Evolutionary conservation across 2,888 invertebrate species (phyloP), one percentile per base, ranked within the genome.

Genomic region (Blastobasis lacticolella): DNA sequence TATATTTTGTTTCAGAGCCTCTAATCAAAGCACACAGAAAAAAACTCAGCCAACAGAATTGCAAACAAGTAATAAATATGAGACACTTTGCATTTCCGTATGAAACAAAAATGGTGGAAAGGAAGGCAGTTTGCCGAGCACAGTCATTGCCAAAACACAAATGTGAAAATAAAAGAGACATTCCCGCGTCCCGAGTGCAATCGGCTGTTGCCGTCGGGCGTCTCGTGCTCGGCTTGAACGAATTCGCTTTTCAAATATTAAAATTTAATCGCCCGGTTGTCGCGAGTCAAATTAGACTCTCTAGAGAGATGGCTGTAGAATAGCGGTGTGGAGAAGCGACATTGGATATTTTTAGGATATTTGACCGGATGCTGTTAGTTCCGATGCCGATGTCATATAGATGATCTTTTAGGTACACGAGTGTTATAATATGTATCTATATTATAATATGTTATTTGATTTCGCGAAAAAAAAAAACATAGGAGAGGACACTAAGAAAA

Each of bases 231-330:
- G 23, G 23, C 80, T 77, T 76, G 73, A 71, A 69, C 73, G 67
- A 69, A 69, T 62, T 68, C 77, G 76, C 81, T 85, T 79, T 84
- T 88, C 88, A 89, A 89, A 89, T 89, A 89, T 89, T 89, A 89
- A 89, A 89, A 89, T 89, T 89, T 89, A 89, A 89, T 89, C 89
- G 88, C 75, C 71, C 71, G 81, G 84, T 85, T 89, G 89, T 89
- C 89, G 89, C 88, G 80, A 84, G 84, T 83, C 87, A 76, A 88
- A 89, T 89, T 88, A 89, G 85, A 70, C 78, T 69, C 82, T 81
- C 84, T 72, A 76, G 81, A 82, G 86, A 78, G 76, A 82, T 68
- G 57, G 58, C 2, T 73, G 72, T 41, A 75, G 83, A 81, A 36
- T 66, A 69, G 42, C 49, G 23, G 23, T 23, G 23, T 3, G 23